Base-by-base conservation (phyloP, 2,113 vertebrate genomes). In the Uria aalge region DNA sequence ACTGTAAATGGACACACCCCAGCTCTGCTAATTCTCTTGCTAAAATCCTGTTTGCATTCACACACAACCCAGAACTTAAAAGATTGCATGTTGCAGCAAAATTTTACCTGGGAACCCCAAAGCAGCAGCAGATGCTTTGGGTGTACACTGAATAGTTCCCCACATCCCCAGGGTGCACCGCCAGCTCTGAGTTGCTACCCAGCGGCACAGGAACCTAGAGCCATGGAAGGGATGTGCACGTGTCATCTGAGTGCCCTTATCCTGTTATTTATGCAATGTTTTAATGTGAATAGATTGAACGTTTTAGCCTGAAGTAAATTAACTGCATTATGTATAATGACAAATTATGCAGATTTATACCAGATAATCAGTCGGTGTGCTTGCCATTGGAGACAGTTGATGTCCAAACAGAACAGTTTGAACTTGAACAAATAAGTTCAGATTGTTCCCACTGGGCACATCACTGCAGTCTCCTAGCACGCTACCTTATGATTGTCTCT, bases 321-420 rank as follows among this genome's bases (percentile, higher is more conserved):
- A 86, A 78, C 56, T 92, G 40, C 69, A 88, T 92, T 94, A 94
- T 91, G 78, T 22, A 89, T 64, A 94, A 91, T 63, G 68, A 76
- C 55, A 93, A 93, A 92, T 92, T 94, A 95, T 90, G 80, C 62
- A 94, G 82, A 95, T 90, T 94, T 91, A 77, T 72, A 84, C 59
- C 48, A 90, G 79, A 88, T 93, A 86, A 92, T 93, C 30, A 50
- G 52, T 77, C 1, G 3, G 47, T 74, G 36, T 36, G 4, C 55
- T 92, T 94, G 53, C 72, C 41, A 15, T 55, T 81, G 45, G 81
- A 88, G 90, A 88, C 55, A 93, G 66, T 11, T 82, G 45, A 59
- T 81, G 71, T 91, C 83, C 94, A 93, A 88, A 95, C 47, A 88
- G 71, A 75, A n/a, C 29, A 76, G 34, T 32, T 5, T 90, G 55